Conservation (phyloP, 2,888 invertebrate species). For the Orthonychiurus folsomi region DNA sequence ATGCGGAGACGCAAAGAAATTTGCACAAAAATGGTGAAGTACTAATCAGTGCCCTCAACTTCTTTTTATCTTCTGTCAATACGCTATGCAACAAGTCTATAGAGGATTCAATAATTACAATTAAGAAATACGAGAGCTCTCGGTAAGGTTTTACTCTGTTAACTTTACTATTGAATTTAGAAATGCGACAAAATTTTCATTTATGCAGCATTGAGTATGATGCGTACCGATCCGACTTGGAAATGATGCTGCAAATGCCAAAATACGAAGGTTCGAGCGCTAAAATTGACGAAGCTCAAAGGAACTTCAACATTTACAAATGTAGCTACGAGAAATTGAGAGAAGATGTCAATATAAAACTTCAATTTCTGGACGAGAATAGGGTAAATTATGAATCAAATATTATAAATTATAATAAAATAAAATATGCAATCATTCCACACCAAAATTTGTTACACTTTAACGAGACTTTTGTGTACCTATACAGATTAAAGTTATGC, state of each 20-base stretch:
- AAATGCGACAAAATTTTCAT: slow-evolving; percentile 11
- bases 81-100: slow-evolving; percentile 96
- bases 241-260: slow-evolving; percentile 55
- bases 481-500: slow-evolving; percentile 94
- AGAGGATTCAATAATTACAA: slow-evolving; percentile 79
- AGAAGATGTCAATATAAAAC: slow-evolving; percentile 87
- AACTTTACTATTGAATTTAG: slow-evolving; percentile 42
- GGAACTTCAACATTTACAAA: slow-evolving; percentile 74
- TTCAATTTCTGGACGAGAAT: slow-evolving; percentile 94
- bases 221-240: slow-evolving; percentile 91
- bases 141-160: slow-evolving; percentile 58
- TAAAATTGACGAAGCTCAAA: slow-evolving; percentile 67
- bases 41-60: slow-evolving; percentile 82
- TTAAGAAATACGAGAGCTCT: slow-evolving; percentile 66
- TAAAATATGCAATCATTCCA: neutral
- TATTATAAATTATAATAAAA: no score
- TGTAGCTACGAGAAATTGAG: slow-evolving; percentile 85
- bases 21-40: slow-evolving; percentile 89
- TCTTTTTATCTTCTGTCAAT: slow-evolving; percentile 90
- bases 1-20: slow-evolving; percentile 90
- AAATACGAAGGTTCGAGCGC: slow-evolving; percentile 50
- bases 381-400: no score
- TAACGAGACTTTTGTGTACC: slow-evolving; percentile 17
- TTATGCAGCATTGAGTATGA: slow-evolving; percentile 81
- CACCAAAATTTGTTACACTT: neutral